Percentiles rank a stretch among this genome's conserved stretches.
Conservation (phyloP, 2,113 vertebrate species). For the Choloepus hoffmanni region DNA sequence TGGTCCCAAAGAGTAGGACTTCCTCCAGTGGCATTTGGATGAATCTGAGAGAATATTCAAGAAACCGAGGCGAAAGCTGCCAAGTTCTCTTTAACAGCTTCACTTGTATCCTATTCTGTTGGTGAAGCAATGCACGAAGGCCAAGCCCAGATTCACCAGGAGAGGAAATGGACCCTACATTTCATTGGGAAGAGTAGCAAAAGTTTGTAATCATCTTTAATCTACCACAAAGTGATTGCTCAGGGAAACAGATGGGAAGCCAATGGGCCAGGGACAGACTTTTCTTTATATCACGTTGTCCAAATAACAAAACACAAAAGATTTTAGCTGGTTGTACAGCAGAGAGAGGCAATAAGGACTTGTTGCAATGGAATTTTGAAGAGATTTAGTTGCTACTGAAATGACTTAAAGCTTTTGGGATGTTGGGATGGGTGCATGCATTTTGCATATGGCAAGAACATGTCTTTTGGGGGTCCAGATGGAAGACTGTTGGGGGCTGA, state of each 20-base stretch:
- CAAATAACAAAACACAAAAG: background rate
- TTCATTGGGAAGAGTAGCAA: background rate
- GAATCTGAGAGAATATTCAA: background rate
- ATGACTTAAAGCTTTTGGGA: too few relatives aligned
- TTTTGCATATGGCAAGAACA: too few relatives aligned
- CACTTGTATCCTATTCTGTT: background rate
- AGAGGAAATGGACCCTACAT: background rate
- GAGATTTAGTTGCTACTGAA: too few relatives aligned
- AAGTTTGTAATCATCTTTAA: background rate
- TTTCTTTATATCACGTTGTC: background rate
- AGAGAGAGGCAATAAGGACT: background rate
- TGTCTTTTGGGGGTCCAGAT: too few relatives aligned
- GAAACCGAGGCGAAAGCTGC: background rate
- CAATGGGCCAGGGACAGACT: fast-evolving
- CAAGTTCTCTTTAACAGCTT: background rate
- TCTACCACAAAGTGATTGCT: background rate
- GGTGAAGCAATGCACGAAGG: background rate
- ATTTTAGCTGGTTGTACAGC: background rate
- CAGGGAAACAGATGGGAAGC: background rate
- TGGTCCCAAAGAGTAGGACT: background rate
- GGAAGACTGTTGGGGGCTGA: too few relatives aligned
- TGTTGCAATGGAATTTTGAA: background rate
- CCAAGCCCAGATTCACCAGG: background rate
- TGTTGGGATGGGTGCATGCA: too few relatives aligned
- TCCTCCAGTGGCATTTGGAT: background rate